These are phyloP conservation scores for Metacarcinus magister DNA, from an alignment of 2,888 invertebrate genomes.

Conservation along the genomic window DNA sequence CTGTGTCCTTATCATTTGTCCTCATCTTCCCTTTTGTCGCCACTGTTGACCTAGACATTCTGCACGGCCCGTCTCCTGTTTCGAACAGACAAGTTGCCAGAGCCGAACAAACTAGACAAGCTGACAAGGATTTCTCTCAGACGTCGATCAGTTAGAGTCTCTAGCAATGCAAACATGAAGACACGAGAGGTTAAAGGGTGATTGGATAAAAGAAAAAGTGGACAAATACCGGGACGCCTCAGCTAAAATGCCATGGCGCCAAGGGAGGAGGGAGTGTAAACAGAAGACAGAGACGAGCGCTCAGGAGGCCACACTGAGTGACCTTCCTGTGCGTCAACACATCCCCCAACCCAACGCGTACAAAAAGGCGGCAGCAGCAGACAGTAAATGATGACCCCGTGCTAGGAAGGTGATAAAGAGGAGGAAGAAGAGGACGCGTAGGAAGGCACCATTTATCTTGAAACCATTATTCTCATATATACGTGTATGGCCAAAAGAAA, in stretches of 20 bases:
- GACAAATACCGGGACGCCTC: neutral
- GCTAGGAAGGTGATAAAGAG: neutral
- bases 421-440: neutral
- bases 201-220: neutral
- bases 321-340: constrained; percentile 7
- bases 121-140: neutral
- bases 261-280: neutral
- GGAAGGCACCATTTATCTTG: neutral
- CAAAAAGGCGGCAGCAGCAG: neutral
- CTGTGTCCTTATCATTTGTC: neutral
- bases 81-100: neutral
- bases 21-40: neutral
- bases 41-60: constrained; percentile 29
- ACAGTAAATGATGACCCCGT: neutral
- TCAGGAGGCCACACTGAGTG: neutral
- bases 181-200: neutral
- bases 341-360: neutral
- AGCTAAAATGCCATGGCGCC: neutral
- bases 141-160: neutral
- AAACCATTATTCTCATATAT: neutral
- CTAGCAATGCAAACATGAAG: neutral
- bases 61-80: neutral
- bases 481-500: neutral
- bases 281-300: neutral
- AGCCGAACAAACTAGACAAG: neutral